phyloP scores from a whole-genome alignment of 2,113 vertebrate species.

The Heptranchias perlo region DNA sequence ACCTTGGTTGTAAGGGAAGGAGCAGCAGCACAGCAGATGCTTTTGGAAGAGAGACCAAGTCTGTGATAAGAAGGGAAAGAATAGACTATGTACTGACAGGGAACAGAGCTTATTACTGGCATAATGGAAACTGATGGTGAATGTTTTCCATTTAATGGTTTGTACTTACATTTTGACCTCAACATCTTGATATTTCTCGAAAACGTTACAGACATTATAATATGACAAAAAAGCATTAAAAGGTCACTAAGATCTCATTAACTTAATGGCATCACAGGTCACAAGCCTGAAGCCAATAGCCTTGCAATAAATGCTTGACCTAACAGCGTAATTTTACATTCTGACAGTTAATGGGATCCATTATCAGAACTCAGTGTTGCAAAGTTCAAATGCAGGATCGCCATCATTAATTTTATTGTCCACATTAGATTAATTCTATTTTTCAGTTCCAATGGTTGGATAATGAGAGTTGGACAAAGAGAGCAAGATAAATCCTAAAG shows the following conservation, averaged over 20 bases:
- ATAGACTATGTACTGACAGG: not conserved
- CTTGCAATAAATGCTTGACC: conserved; percentile 35
- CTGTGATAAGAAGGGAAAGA: not conserved
- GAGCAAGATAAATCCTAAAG: not conserved
- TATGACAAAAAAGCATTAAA: conserved; percentile 27
- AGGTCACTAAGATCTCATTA: conserved; percentile 30
- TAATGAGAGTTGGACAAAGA: not conserved
- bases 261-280: conserved; percentile 24
- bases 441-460: not conserved
- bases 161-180: conserved; percentile 31
- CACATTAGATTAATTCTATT: not conserved
- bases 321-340: conserved; percentile 17
- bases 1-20: not conserved
- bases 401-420: conserved; percentile 19
- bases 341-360: conserved; percentile 23
- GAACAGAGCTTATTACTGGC: conserved; percentile 11
- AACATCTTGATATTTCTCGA: conserved; percentile 30
- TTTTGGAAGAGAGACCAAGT: not conserved
- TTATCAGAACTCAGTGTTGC: conserved; percentile 11
- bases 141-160: conserved; percentile 29
- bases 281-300: conserved; percentile 27
- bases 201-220: conserved; percentile 30
- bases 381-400: conserved; percentile 13
- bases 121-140: conserved; percentile 22
- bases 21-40: not conserved